Evolutionary conservation across 2,797 vertebrate species (phyloP).

Genomic region (Hypotaenidia okinawae): DNA sequence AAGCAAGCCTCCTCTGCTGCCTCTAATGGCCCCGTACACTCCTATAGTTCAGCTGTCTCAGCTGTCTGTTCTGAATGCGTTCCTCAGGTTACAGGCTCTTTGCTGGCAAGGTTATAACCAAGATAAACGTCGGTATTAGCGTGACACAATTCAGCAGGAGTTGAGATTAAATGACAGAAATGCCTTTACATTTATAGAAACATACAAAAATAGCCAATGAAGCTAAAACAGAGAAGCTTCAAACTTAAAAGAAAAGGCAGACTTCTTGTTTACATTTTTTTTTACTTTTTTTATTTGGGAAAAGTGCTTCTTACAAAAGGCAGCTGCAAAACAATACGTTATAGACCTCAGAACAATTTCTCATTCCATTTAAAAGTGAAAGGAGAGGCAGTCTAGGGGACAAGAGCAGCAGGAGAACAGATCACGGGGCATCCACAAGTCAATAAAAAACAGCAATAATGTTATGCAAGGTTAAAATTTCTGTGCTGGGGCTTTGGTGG

Average conservation of each 20-base stretch:
- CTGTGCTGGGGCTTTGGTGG: slow-evolving; percentile 57
- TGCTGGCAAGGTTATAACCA: not conserved
- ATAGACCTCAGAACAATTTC: slow-evolving; percentile 78
- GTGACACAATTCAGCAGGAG: not conserved
- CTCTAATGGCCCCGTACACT: not conserved
- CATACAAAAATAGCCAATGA: not conserved
- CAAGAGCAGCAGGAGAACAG: slow-evolving; percentile 72
- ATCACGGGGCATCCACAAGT: slow-evolving; percentile 70
- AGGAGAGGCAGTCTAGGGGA: slow-evolving; percentile 71
- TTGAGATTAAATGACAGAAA: not conserved
- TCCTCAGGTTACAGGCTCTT: not conserved
- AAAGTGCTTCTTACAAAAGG: slow-evolving; percentile 87
- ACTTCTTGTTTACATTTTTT: slow-evolving; percentile 14
- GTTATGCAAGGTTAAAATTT: slow-evolving; percentile 74
- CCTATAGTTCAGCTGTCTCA: not conserved
- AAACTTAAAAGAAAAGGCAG: slow-evolving; percentile 21
- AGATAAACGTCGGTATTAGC: not conserved
- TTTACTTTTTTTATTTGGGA: slow-evolving; percentile 79
- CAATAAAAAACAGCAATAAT: slow-evolving; percentile 73
- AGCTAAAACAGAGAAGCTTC: not conserved
- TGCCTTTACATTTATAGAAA: not conserved
- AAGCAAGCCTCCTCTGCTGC: not conserved
- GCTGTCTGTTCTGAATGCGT: not conserved
- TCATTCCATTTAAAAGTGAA: slow-evolving; percentile 76
- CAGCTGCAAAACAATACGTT: slow-evolving; percentile 81